phyloP scores from a whole-genome alignment of 2,888 invertebrate genomes.

The Amblyjoppa fuscipennis region DNA sequence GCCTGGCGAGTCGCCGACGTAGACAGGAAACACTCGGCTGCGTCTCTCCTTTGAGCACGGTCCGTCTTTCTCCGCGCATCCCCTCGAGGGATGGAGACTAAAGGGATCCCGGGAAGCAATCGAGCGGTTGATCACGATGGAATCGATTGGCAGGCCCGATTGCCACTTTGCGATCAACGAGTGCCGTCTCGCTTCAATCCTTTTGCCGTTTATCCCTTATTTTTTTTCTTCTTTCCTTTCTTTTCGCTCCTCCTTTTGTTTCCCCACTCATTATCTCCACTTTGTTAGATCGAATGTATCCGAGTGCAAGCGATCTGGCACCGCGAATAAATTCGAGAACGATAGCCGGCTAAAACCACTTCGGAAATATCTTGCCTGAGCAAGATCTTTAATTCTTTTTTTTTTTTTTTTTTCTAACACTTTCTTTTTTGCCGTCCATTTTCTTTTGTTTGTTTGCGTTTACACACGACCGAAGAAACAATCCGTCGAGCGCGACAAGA shows the following conservation, averaged over 20 bases:
- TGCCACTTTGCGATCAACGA: constrained; percentile 65
- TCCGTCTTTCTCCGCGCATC: constrained; percentile 6
- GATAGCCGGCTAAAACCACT: neutral
- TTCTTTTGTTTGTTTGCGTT: neutral
- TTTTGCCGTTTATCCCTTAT: neutral
- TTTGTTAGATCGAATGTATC: neutral
- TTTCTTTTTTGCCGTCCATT: neutral
- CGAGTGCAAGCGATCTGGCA: neutral
- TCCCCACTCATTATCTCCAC: neutral
- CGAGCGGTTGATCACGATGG: constrained; percentile 56
- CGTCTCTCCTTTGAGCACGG: constrained; percentile 52
- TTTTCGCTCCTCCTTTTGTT: neutral
- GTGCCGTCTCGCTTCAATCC: constrained; percentile 42
- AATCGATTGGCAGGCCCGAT: constrained; percentile 66
- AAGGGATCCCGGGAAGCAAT: constrained; percentile 62
- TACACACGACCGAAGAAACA: neutral
- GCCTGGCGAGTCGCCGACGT: constrained; percentile 16
- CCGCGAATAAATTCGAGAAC: constrained; percentile 20
- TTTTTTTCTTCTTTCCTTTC: constrained; percentile 36
- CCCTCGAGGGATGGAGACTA: constrained; percentile 61
- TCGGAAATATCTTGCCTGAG: too few species aligned
- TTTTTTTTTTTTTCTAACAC: neutral
- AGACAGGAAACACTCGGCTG: constrained; percentile 50
- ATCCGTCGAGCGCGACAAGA: constrained; percentile 9
- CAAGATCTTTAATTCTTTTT: neutral